phyloP scores from a whole-genome alignment of 2,113 vertebrate species.

The Equus przewalskii region DNA sequence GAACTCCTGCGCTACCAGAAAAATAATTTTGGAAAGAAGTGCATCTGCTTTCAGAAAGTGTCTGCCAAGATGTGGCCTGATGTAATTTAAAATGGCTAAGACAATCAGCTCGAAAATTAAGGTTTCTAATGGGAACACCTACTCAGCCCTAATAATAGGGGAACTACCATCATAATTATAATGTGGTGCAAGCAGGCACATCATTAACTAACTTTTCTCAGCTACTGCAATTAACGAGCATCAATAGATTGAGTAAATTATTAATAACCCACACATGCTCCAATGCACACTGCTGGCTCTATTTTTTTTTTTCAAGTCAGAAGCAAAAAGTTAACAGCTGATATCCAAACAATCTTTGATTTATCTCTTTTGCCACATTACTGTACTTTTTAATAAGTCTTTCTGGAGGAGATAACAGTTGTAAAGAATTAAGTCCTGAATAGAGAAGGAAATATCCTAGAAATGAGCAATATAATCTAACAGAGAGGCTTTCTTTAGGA shows the following conservation, averaged over 20 bases:
- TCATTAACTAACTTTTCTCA: constrained; percentile 84
- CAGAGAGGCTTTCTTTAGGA: neutral
- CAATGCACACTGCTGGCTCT: constrained; percentile 50
- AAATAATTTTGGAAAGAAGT: constrained; percentile 74
- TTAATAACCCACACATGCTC: constrained; percentile 82
- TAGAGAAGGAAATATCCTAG: too few species aligned
- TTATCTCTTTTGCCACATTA: constrained; percentile 37
- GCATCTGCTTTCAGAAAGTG: constrained; percentile 68
- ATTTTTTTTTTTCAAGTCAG: constrained; percentile 56
- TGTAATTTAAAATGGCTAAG: constrained; percentile 82
- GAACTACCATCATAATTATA: constrained; percentile 83
- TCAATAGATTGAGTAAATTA: constrained; percentile 85
- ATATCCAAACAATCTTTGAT: constrained; percentile 73
- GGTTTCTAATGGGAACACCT: constrained; percentile 84
- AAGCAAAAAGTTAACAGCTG: constrained; percentile 75
- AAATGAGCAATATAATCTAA: neutral
- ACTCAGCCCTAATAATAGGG: constrained; percentile 85
- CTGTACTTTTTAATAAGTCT: constrained; percentile 37
- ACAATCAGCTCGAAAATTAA: constrained; percentile 80
- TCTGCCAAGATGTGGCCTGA: constrained; percentile 69
- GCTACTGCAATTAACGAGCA: constrained; percentile 82
- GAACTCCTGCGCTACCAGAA: constrained; percentile 29
- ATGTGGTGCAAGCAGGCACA: constrained; percentile 78
- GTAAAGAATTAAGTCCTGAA: neutral
- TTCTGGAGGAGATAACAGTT: neutral